Evolutionary conservation across 2,113 vertebrate genomes (phyloP).

Genomic region (Rhizomys pruinosus): DNA sequence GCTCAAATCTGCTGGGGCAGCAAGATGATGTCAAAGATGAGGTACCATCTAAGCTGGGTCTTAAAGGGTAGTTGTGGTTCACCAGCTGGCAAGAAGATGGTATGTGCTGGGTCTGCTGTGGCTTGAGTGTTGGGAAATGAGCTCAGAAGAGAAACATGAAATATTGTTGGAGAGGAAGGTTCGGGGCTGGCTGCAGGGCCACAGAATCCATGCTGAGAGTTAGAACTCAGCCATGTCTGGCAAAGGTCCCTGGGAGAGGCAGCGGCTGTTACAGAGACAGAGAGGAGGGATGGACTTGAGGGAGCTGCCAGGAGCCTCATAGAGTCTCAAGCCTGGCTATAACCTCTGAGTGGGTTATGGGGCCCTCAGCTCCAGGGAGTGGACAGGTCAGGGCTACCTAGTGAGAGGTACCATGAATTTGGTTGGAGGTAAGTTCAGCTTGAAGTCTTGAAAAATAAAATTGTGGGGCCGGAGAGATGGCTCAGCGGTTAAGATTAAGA

Average conservation of each 20-base stretch:
- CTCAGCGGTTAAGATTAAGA: too few species aligned
- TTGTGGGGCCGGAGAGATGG: too few species aligned
- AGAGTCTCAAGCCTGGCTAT: background rate
- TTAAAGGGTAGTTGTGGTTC: background rate
- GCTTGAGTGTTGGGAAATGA: background rate
- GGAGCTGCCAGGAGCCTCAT: background rate
- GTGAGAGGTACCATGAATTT: background rate
- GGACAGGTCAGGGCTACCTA: background rate
- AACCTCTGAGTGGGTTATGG: background rate
- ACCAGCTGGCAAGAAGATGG: background rate
- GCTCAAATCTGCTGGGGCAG: background rate
- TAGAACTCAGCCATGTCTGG: background rate
- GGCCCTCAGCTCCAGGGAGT: background rate
- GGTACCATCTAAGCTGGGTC: background rate
- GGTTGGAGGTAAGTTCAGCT: background rate
- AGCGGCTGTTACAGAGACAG: background rate
- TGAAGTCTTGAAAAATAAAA: background rate
- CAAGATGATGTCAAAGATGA: background rate
- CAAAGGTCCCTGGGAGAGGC: background rate
- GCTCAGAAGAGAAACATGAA: background rate
- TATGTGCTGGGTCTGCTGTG: background rate
- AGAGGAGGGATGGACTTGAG: background rate
- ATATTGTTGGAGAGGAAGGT: background rate
- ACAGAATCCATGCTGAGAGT: fast-evolving
- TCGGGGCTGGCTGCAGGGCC: background rate